phyloP scores from a whole-genome alignment of 2,113 vertebrate genomes.

The Hippoglossus stenolepis region DNA sequence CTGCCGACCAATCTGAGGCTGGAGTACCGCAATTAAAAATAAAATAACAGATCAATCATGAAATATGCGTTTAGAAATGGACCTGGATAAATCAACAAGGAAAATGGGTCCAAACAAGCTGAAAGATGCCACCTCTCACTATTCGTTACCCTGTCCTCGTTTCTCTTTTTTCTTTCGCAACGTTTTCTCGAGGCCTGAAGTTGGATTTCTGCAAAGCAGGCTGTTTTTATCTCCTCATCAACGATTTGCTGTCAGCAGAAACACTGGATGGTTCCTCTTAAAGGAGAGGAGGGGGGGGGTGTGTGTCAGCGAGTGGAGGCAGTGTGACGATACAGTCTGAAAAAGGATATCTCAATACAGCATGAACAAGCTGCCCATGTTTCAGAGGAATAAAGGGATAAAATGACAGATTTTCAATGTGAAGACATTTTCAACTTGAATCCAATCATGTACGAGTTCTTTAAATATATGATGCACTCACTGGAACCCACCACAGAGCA shows the following conservation, averaged over 20 bases:
- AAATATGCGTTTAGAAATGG: constrained; percentile 1
- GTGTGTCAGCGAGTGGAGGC: constrained; percentile 14
- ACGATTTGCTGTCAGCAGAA: constrained; percentile 72
- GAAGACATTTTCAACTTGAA: too few relatives aligned
- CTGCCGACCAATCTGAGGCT: constrained; percentile 5
- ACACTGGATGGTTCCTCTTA: constrained; percentile 35
- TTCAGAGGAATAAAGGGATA: neutral
- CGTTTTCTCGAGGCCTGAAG: constrained; percentile 7
- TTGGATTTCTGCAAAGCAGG: constrained; percentile 50
- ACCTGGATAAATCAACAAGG: neutral
- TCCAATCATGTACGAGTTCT: neutral
- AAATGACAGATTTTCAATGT: neutral
- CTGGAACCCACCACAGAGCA: neutral
- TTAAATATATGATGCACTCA: neutral
- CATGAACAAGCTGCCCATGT: constrained; percentile 6
- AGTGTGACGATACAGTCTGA: neutral
- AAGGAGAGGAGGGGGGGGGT: constrained; percentile 25
- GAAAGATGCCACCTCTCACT: neutral
- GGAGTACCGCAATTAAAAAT: constrained; percentile 24
- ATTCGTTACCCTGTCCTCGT: constrained; percentile 8
- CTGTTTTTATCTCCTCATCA: constrained; percentile 50
- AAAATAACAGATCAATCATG: constrained; percentile 21
- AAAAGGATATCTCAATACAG: neutral
- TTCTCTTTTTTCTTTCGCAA: neutral
- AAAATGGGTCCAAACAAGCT: neutral